Base-by-base conservation (phyloP, 2,113 vertebrate species). In the Oncorhynchus kisutch region DNA sequence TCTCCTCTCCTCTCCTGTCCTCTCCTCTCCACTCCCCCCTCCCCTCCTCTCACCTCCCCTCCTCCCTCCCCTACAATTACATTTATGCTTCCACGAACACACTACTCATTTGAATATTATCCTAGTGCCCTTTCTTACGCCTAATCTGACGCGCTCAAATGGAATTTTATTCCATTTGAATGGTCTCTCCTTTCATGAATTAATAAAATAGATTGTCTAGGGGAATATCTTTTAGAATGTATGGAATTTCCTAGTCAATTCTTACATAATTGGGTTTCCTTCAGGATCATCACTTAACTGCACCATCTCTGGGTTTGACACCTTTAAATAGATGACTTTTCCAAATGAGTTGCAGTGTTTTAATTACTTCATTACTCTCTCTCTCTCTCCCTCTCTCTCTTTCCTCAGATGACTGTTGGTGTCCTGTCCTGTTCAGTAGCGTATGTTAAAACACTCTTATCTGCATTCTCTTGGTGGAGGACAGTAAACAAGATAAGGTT, bases 401-500 rank as follows among this genome's bases (percentile, higher is more conserved):
- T 1, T 39, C 39, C 69, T 67, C 73, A 7, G 25, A 9, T 25
- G 67, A 5, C 64, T 27, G 5, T 31, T 29, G 25, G 64, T 66
- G 4, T 16, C 24, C 27, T 66, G 66, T 34, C 31, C 18, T 67
- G 66, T 67, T 27, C 22, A 20, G 5, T 13, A 70, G 45, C 25
- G n/a, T 45, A 51, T 49, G 70, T 11, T 51, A 71, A 82, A 87
- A 84, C 5, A 6, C 71, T 71, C 70, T 84, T 86, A 86, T 89
- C 85, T 81, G 71, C 25, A 45, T 71, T 72, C 77, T 82, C 78
- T 72, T 65, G 9, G 51, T 48, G 69, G 82, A 84, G 78, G 60
- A 68, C 27, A 31, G 60, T 81, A 88, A 87, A 85, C 78, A 85
- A 86, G 85, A 87, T 87, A 87, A 77, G 39, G 39, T 45, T 45